Conservation (phyloP, 1,140 invertebrate species). For the Papilio machaon region DNA sequence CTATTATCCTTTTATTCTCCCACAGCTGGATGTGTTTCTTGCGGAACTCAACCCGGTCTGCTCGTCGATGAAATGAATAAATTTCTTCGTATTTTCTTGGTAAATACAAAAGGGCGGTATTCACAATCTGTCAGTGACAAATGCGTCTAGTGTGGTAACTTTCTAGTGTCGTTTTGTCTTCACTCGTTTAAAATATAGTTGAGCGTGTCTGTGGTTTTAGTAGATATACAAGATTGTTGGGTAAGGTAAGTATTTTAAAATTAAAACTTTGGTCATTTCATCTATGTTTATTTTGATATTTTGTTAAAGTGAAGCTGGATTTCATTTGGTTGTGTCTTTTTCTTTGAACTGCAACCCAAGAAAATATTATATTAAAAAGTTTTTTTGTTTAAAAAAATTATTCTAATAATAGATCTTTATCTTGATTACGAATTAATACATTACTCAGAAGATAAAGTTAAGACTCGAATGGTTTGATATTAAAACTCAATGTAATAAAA, state of each 20-base stretch:
- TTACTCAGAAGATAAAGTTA: no score
- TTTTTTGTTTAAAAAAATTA: no score
- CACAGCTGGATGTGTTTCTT: no score
- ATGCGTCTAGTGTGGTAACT: slow-evolving; percentile 35
- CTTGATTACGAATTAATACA: no score
- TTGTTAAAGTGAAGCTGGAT: no score
- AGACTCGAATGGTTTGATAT: neutral
- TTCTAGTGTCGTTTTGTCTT: slow-evolving; percentile 37
- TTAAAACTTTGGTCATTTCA: neutral
- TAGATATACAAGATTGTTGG: neutral
- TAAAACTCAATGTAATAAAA: neutral
- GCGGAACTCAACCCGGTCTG: no score
- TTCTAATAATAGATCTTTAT: no score
- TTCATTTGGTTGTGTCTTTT: no score
- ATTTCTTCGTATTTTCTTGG: neutral
- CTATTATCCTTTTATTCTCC: no score
- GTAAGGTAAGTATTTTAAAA: slow-evolving; percentile 13
- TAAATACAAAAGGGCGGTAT: neutral
- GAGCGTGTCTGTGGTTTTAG: slow-evolving; percentile 14
- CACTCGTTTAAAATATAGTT: slow-evolving; percentile 33
- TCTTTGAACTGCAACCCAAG: neutral
- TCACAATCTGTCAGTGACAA: neutral
- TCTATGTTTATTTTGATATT: no score
- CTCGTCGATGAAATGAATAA: no score
- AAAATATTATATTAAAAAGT: no score